Base-by-base conservation (phyloP, 2,113 vertebrate species). In the Cebidichthys violaceus region DNA sequence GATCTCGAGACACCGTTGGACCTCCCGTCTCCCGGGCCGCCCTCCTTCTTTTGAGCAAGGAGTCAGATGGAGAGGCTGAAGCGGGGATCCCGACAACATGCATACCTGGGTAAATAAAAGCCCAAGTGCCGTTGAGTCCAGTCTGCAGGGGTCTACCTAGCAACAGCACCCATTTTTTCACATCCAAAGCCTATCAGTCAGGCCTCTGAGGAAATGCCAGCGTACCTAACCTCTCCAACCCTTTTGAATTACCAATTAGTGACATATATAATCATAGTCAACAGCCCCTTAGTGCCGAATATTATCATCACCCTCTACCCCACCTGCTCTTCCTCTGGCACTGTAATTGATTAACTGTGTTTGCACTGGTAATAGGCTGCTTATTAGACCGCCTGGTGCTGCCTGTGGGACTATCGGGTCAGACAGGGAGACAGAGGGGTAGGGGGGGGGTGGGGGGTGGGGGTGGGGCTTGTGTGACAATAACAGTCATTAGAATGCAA, bases 331-430 rank as follows among this genome's bases (percentile, higher is more conserved):
- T 84, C 85, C 73, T 89, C 70, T 67, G 54, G 73, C 55, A 14
- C 52, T 70, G 90, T 93, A 92, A 93, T 91, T 94, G 93, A 93
- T 95, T 90, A 91, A 89, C 67, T 81, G 57, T 90, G 88, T 90
- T 89, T 81, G 71, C 76, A 73, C 74, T 84, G 83, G 54, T 91
- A 93, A 92, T 82, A 83, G 85, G 90, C 79, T 90, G 70, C 84
- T 93, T 92, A 91, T 89, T 88, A 91, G 79, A 73, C 69, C 11
- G 37, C 74, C 82, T 81, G 85, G 76, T 75, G 75, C 71, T 54
- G 61, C 88, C 86, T 90, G 89, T 87, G 83, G 86, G 86, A 89
- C 64, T 75, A 54, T 22, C 31, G 37, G 90, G 90, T 89, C 85
- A 82, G 84, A 85, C 79, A 62, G 60, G 35, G 65, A 85, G 75